Evolutionary conservation across 1,140 invertebrate genomes (phyloP).

Genomic region (Cydia amplana): DNA sequence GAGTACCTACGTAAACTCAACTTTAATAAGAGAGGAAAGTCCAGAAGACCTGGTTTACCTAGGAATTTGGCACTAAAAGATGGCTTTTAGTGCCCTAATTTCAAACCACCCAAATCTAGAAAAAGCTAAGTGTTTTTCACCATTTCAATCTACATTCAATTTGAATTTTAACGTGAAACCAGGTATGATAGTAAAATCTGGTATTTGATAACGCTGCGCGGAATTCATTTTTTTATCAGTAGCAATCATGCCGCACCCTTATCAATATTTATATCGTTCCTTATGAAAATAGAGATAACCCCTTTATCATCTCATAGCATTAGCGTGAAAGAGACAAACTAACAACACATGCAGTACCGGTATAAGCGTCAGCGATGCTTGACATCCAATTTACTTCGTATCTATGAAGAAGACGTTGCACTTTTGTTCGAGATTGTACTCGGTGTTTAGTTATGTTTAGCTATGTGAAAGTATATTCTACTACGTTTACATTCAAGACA

Average conservation of each 20-base stretch:
- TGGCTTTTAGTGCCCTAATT: no score
- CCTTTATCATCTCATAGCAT: conserved; percentile 22
- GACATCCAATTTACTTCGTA: neutral
- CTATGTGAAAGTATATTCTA: neutral
- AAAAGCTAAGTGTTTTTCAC: no score
- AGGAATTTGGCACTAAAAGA: no score
- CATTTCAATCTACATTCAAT: no score
- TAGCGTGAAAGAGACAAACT: neutral
- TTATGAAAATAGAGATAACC: conserved; percentile 62
- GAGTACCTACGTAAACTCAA: no score
- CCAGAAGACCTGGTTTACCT: no score
- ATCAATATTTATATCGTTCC: conserved; percentile 66
- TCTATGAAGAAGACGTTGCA: neutral
- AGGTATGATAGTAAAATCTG: neutral
- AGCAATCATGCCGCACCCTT: conserved; percentile 47
- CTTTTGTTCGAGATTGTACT: neutral
- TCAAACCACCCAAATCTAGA: no score
- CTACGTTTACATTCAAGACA: neutral
- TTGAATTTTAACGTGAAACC: no score
- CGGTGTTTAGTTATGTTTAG: neutral
- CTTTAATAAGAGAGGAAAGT: no score
- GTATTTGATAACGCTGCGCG: conserved; percentile 32
- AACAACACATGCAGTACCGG: neutral
- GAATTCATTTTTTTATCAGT: conserved; percentile 26
- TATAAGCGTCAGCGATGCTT: neutral